Evolutionary conservation across 92 coral and sea anemone genomes (phyloP).

Genomic region (Zoanthus solanderi): DNA sequence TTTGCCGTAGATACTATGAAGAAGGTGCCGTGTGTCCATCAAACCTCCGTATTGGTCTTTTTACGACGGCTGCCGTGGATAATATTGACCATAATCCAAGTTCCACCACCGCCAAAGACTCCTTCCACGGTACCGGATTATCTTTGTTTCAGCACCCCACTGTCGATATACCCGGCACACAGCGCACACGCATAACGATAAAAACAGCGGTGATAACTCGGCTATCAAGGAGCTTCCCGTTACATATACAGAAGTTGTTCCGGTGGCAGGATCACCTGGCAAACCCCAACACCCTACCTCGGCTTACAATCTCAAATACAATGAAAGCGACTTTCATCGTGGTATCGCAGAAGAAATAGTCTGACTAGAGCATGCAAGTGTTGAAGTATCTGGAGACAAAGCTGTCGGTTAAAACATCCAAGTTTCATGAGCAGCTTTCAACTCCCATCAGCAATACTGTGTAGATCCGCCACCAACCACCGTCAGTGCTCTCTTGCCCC

Average conservation of each 20-base stretch:
- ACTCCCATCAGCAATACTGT: neutral
- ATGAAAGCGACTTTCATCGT: conserved; percentile 53
- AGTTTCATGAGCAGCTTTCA: conserved; percentile 70
- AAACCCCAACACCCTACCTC: conserved; percentile 54
- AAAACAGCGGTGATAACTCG: neutral
- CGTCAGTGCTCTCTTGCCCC: conserved; percentile 49
- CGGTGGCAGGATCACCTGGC: neutral
- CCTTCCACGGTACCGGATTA: conserved; percentile 40
- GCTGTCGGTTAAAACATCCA: no score
- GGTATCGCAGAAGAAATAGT: neutral
- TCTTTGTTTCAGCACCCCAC: conserved; percentile 74
- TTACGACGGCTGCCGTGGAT: conserved; percentile 52
- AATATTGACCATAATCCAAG: no score
- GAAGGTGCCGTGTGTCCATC: conserved; percentile 73
- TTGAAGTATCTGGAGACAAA: conserved; percentile 5
- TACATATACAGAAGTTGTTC: no score
- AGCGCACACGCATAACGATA: conserved; percentile 25
- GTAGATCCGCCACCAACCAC: neutral
- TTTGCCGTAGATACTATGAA: neutral
- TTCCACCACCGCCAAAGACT: neutral
- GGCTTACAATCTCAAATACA: conserved; percentile 52
- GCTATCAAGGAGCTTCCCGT: neutral
- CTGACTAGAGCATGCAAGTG: conserved; percentile 59
- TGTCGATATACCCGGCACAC: conserved; percentile 57
- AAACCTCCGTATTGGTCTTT: neutral